Conservation (phyloP, 2,888 invertebrate species). For the Cheilosia soror region DNA sequence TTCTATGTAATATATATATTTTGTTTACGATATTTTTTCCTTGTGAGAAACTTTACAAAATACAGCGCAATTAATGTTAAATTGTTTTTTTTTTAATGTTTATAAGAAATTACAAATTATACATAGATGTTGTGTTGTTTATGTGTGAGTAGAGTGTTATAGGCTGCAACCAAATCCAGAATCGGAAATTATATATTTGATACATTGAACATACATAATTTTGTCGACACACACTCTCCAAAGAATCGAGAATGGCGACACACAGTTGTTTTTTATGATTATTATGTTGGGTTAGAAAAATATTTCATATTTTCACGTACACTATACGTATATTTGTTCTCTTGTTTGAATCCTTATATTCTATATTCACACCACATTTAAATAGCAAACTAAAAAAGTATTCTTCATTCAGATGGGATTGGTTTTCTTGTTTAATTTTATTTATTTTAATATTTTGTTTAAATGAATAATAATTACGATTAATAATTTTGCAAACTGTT, state of each 20-base stretch:
- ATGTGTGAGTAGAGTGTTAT: slow-evolving; percentile 36
- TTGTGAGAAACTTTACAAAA: slow-evolving; percentile 58
- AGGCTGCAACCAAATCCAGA: slow-evolving; percentile 47
- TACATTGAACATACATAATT: neutral
- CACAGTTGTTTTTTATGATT: slow-evolving; percentile 23
- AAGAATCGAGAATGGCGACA: slow-evolving; percentile 36
- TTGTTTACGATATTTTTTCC: slow-evolving; percentile 31
- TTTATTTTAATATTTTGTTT: slow-evolving; percentile 14
- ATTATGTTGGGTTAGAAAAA: slow-evolving; percentile 60
- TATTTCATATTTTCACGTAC: slow-evolving; percentile 38
- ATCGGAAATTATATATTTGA: slow-evolving; percentile 9
- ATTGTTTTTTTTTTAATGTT: slow-evolving; percentile 23
- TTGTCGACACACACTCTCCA: slow-evolving; percentile 13
- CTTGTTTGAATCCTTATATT: slow-evolving; percentile 49
- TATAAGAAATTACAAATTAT: slow-evolving; percentile 50
- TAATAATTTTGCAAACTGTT: slow-evolving; percentile 45
- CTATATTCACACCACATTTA: slow-evolving; percentile 71
- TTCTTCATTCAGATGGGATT: slow-evolving; percentile 64
- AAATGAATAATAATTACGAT: slow-evolving; percentile 41
- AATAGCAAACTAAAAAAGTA: slow-evolving; percentile 30
- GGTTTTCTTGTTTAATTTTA: slow-evolving; percentile 19
- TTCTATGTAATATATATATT: slow-evolving; percentile 50
- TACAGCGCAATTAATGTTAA: slow-evolving; percentile 60
- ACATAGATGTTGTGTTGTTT: slow-evolving; percentile 43
- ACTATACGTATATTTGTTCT: slow-evolving; percentile 23